These are phyloP conservation scores for Trematomus loennbergii DNA, from an alignment of 2,113 vertebrate species.

Conservation along the genomic window DNA sequence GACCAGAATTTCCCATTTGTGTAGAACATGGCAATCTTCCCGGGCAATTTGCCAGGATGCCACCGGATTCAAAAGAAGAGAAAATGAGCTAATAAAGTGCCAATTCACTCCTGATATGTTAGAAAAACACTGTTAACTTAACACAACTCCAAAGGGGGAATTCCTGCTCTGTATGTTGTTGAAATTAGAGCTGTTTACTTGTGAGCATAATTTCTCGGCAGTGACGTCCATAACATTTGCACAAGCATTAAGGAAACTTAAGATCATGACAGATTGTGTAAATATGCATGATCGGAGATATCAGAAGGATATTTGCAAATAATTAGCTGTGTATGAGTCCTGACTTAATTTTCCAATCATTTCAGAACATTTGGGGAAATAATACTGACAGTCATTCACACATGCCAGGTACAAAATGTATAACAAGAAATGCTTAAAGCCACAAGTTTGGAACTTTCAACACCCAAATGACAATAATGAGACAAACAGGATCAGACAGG, in stretches of 20 bases:
- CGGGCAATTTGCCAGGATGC: no score
- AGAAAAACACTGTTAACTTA: not conserved
- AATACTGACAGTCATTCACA: not conserved
- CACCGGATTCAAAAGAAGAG: not conserved
- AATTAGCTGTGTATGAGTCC: not conserved
- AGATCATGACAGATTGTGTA: constrained; percentile 13
- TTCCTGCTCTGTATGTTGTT: not conserved
- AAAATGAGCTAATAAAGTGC: no score
- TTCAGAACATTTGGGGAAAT: not conserved
- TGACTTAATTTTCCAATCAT: no score
- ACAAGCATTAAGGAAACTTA: not conserved
- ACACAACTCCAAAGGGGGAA: not conserved
- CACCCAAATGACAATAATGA: not conserved
- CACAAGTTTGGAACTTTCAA: not conserved
- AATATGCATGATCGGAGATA: not conserved
- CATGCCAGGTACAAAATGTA: not conserved
- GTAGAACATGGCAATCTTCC: no score
- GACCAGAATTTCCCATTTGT: no score
- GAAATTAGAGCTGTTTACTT: not conserved
- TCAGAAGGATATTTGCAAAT: not conserved
- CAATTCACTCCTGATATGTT: not conserved
- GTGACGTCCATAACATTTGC: constrained; percentile 20
- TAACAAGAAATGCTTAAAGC: not conserved
- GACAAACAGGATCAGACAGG: not conserved
- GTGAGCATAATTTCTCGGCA: not conserved